Evolutionary conservation across 2,888 invertebrate genomes (phyloP), one percentile per base, ranked within the genome.

Genomic region (Spisula solida): DNA sequence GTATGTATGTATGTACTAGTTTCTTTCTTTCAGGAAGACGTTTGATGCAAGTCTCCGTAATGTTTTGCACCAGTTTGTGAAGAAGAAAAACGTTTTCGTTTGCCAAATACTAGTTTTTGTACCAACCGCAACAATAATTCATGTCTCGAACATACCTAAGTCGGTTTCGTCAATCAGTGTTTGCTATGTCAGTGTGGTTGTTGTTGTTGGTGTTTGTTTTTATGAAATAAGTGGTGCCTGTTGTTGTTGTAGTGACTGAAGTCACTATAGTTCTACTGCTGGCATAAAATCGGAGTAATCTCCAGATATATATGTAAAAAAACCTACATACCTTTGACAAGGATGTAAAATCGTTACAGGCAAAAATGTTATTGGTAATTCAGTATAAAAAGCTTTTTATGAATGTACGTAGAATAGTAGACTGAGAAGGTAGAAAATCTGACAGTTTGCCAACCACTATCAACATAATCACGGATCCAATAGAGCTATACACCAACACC

Each of bases 381-480:
- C 31, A 31, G 16, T 31, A 75, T 25, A 75, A 75, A 75, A 75
- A 75, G 31, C 31, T 34, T 34, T 83, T 83, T 75, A 70, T 83
- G 83, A 83, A 83, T 83, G 83, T 83, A 83, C 51, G 25, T 41
- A 41, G 41, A 16, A 75, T 47, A 51, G 41, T 29, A 51, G 31
- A 14, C 20, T 41, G n/a, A 8, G 60, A 56, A 8, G 34, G 16
- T 0, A 29, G 47, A 48, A 51, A 31, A 70, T 75, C 83, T 83
- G 83, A 48, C 51, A 48, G 48, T 0, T 20, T 83, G 83, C 83
- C 83, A 83, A 75, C 29, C 18, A 29, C 47, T 83, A 83, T 83
- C 83, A 70, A 31, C 48, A 31, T 75, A 83, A 83, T 83, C 83
- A 31, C 48, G 16, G 47, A 66, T 70, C 83, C 83, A 83, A 51